phyloP scores from a whole-genome alignment of 2,888 invertebrate genomes.

The Leptothorax acervorum region DNA sequence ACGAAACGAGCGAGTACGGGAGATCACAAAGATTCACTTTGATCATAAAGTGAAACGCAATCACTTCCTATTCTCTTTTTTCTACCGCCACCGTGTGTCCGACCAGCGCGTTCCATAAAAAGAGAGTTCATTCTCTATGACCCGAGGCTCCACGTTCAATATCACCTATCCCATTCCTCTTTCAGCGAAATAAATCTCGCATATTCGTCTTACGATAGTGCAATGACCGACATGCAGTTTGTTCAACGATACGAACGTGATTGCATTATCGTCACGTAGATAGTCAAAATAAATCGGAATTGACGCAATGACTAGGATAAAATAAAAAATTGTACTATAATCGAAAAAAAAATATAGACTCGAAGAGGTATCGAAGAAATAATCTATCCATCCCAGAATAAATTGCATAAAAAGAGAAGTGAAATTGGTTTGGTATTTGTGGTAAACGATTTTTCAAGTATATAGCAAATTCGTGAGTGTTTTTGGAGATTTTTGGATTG shows the following conservation, averaged over 20 bases:
- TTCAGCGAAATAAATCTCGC: conserved; percentile 34
- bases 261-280: background rate
- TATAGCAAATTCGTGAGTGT: background rate
- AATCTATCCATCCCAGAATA: background rate
- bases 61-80: conserved; percentile 65
- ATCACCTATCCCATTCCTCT: conserved; percentile 48
- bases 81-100: conserved; percentile 13
- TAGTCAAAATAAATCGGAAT: background rate
- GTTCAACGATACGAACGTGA: background rate
- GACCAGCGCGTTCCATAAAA: conserved; percentile 53
- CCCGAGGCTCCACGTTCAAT: conserved; percentile 66
- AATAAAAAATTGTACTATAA: background rate
- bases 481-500: background rate
- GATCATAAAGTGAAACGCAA: conserved; percentile 76
- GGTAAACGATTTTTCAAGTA: background rate
- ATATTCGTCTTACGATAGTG: conserved; percentile 18
- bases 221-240: conserved; percentile 15
- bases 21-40: conserved; percentile 63
- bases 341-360: background rate
- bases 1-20: conserved; percentile 39
- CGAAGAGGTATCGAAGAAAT: background rate
- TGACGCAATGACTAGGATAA: too few species aligned
- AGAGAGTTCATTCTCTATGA: conserved; percentile 73
- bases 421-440: background rate
- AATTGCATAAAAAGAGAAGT: background rate